phyloP scores from a whole-genome alignment of 1,140 invertebrate species.

The Mizuhopecten yessoensis region DNA sequence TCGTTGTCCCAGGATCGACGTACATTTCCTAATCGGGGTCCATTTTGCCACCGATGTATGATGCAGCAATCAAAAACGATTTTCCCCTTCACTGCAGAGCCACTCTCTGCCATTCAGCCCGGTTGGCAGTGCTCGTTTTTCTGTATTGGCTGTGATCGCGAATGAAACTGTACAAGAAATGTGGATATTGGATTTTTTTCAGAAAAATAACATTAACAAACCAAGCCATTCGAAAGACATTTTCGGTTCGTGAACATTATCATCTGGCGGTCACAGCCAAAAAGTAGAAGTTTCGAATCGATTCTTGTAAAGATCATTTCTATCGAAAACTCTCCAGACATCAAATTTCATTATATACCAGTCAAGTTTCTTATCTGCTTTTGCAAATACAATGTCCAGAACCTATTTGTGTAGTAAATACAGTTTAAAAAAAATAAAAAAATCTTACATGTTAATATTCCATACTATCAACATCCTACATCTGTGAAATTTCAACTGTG shows the following conservation, averaged over 20 bases:
- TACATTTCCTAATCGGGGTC: background rate
- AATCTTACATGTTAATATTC: background rate
- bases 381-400: background rate
- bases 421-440: background rate
- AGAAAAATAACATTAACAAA: background rate
- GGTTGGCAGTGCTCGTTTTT: background rate
- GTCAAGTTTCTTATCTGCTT: background rate
- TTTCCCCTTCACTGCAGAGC: slow-evolving; percentile 27
- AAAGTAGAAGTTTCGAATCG: background rate
- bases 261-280: background rate
- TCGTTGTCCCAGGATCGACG: background rate
- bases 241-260: background rate
- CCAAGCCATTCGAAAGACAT: background rate
- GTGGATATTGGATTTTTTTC: background rate
- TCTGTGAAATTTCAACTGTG: background rate
- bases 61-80: background rate
- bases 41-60: slow-evolving; percentile 32
- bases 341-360: background rate
- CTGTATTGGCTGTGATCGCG: background rate
- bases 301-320: background rate
- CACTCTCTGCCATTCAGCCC: background rate
- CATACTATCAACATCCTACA: background rate
- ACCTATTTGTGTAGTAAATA: background rate
- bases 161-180: background rate
- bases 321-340: background rate